Percentiles rank a stretch among this genome's conserved stretches.
These are phyloP conservation scores for Drosophila guanche DNA, from an alignment of 1,140 invertebrate species.

Conservation along the genomic window DNA sequence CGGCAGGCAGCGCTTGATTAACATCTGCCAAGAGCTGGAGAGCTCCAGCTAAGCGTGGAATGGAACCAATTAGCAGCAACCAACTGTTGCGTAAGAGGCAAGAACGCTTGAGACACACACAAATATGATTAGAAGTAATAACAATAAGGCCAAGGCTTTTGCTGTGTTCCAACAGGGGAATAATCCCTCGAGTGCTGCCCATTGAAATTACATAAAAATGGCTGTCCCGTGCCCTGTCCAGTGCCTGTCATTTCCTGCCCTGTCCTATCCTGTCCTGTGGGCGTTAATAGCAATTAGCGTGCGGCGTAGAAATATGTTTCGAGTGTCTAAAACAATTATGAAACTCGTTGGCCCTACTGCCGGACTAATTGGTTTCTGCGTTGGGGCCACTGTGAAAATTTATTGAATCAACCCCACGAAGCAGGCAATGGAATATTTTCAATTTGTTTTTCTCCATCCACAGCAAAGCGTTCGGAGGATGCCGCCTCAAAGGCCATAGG, in stretches of 20 bases:
- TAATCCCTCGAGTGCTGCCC: not conserved
- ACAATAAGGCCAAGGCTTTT: constrained; percentile 56
- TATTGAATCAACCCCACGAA: constrained; percentile 65
- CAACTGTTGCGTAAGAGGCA: constrained; percentile 38
- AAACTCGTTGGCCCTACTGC: constrained; percentile 47
- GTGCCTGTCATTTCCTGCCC: no score
- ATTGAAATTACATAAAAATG: constrained; percentile 56
- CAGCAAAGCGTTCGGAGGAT: constrained; percentile 56
- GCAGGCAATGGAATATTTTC: constrained; percentile 48
- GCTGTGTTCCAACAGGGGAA: constrained; percentile 35
- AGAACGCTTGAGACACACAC: no score
- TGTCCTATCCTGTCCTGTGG: not conserved
- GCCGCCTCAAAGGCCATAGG: constrained; percentile 18
- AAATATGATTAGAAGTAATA: constrained; percentile 64
- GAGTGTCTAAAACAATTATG: constrained; percentile 70
- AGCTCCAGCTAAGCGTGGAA: not conserved
- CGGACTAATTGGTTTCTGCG: constrained; percentile 69
- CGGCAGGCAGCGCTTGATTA: constrained; percentile 48
- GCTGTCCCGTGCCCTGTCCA: constrained; percentile 10
- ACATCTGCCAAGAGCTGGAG: no score
- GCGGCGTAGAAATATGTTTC: constrained; percentile 37
- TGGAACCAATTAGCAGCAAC: constrained; percentile 52
- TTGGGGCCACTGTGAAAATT: constrained; percentile 29
- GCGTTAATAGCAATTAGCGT: constrained; percentile 74
- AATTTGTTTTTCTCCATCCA: constrained; percentile 11